Evolutionary conservation across 2,888 invertebrate species (phyloP).

Genomic region (Elysia crispata): DNA sequence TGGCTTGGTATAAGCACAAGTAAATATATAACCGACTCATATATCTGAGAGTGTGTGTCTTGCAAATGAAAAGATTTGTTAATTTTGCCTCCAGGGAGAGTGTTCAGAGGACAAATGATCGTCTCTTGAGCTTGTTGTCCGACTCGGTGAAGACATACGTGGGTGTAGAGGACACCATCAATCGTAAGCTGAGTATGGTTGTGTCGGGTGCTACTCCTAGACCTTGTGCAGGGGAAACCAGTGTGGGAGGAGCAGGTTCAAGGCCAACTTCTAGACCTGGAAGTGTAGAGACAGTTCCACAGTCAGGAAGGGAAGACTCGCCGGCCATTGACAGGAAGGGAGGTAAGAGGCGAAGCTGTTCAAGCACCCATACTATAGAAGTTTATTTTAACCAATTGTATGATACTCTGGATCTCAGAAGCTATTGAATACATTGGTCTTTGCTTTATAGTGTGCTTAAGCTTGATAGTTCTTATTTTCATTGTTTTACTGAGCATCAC

Average conservation of each 20-base stretch:
- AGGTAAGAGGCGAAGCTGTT: too few species aligned
- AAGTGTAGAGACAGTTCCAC: constrained; percentile 15
- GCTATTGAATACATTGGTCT: too few species aligned
- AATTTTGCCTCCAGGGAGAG: constrained; percentile 60
- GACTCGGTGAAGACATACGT: constrained; percentile 71
- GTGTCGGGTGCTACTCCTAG: constrained; percentile 48
- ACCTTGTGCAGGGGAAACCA: background rate
- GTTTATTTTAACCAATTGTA: too few species aligned
- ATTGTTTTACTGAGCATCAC: too few species aligned
- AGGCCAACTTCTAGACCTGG: background rate
- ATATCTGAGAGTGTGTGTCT: too few species aligned
- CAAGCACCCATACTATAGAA: too few species aligned
- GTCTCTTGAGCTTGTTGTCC: constrained; percentile 69
- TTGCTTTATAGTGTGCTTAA: too few species aligned
- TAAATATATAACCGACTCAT: too few species aligned
- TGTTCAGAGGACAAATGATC: constrained; percentile 68
- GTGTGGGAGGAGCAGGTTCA: background rate
- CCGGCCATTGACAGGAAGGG: constrained; percentile 25
- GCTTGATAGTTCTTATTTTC: too few species aligned
- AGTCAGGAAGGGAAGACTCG: constrained; percentile 22
- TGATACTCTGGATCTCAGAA: too few species aligned
- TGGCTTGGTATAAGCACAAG: too few species aligned
- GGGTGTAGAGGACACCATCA: constrained; percentile 71
- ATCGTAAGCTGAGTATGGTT: constrained; percentile 62
- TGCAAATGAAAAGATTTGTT: too few species aligned